Evolutionary conservation across 2,888 invertebrate species (phyloP).

Genomic region (Spicauda simplicius): DNA sequence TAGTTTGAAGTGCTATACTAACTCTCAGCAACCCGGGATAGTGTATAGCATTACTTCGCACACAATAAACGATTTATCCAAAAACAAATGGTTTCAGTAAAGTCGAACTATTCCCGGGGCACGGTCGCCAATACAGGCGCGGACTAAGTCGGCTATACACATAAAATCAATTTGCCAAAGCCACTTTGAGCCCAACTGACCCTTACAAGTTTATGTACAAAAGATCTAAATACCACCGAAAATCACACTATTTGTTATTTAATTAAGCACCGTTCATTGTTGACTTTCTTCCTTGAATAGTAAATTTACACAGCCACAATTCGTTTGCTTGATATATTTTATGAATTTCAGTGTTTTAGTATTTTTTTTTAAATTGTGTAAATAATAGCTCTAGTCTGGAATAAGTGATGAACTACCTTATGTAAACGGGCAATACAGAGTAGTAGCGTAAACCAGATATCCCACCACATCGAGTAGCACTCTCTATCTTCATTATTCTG

Average conservation of each 20-base stretch:
- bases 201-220: conserved; percentile 65
- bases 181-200: conserved; percentile 73
- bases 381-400: not conserved
- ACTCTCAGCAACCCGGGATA: conserved; percentile 3
- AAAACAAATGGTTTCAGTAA: conserved; percentile 58
- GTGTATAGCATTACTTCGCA: conserved; percentile 19
- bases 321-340: not conserved
- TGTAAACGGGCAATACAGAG: no score
- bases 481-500: no score
- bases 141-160: conserved; percentile 76
- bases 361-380: not conserved
- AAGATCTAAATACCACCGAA: conserved; percentile 49
- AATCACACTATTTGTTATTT: conserved; percentile 27
- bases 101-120: conserved; percentile 60
- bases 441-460: no score
- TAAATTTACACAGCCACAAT: not conserved
- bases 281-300: not conserved
- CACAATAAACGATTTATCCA: conserved; percentile 44
- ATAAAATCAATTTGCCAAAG: conserved; percentile 83
- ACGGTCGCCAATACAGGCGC: conserved; percentile 55
- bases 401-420: no score
- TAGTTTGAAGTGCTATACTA: conserved; percentile 2
- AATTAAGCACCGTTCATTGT: not conserved
- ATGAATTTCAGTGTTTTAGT: not conserved
- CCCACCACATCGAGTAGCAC: no score